Conservation (phyloP, 2,113 vertebrate species). For the Glaucidium brasilianum region DNA sequence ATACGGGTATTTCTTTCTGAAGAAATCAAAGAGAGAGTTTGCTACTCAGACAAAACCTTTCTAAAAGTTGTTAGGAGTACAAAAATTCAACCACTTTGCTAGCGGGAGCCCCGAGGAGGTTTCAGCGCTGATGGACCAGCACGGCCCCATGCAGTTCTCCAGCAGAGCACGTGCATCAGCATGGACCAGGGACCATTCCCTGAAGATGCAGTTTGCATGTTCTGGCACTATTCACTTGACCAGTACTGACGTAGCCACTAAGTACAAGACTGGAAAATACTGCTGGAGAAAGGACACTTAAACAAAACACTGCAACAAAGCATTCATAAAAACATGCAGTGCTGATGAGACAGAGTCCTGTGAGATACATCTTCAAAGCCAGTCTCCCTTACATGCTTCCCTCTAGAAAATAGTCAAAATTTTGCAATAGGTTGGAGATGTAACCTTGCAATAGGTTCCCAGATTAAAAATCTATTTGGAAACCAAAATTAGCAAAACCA, state of each 20-base stretch:
- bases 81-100: not conserved
- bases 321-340: not conserved
- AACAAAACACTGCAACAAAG: not conserved
- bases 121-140: not conserved
- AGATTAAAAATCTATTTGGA: not conserved
- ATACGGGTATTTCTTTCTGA: fast-evolving
- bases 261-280: not conserved
- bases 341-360: not conserved
- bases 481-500: not conserved
- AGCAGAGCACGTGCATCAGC: not conserved
- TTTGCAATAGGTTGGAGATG: not conserved
- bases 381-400: not conserved
- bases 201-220: not conserved
- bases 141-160: not conserved
- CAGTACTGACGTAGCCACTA: not conserved
- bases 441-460: not conserved
- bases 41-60: not conserved
- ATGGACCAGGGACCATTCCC: not conserved
- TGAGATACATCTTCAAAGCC: not conserved
- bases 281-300: not conserved
- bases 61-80: not conserved
- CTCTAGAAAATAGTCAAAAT: not conserved
- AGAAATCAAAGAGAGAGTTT: not conserved
- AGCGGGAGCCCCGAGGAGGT: not conserved
- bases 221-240: not conserved